Base-by-base conservation (phyloP, 2,797 vertebrate species). In the Alauda arvensis region DNA sequence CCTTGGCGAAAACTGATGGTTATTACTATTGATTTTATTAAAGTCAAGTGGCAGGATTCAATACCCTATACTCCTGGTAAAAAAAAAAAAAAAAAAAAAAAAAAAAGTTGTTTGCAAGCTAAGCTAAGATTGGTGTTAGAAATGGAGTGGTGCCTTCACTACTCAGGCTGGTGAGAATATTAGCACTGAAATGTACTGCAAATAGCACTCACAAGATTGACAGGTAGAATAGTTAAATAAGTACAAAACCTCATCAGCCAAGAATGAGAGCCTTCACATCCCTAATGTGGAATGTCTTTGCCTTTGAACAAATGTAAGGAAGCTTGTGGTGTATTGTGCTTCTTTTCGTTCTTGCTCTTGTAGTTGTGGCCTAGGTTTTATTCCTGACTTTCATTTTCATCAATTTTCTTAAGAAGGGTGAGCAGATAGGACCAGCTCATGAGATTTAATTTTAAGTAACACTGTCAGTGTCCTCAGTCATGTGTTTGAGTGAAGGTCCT, bases 271-370 rank as follows among this genome's bases (percentile, higher is more conserved):
- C 16, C 24, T 77, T 80, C 52, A 24, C 14, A 4, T 62, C 6
- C 21, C n/a, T 0, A 0, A 0, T 3, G 4, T 62, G 26, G 19
- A 34, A 40, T 10, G 9, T 24, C 42, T 75, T 87, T 69, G 26
- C 52, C 71, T 88, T 76, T 81, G 48, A 57, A 65, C 25, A 65
- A 71, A 65, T 0, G 0, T 39, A 31, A 51, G 59, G 12, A 90
- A 55, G 9, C 42, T 62, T 82, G 43, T 82, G 43, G 24, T 0
- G 0, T 66, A 17, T 75, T 80, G 20, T 84, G 20, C 16, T 16
- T 39, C 57, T 74, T 55, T 59, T 76, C 14, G 8, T 91, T 66
- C 37, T 66, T 81, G 8, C 15, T 65, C 18, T 53, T 53, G 12
- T 13, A 48, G 12, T 25, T 72, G 29, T 51, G 45, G 31, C 19